These are phyloP conservation scores for Volucella inflata DNA, from an alignment of 2,888 invertebrate species.

Conservation along the genomic window DNA sequence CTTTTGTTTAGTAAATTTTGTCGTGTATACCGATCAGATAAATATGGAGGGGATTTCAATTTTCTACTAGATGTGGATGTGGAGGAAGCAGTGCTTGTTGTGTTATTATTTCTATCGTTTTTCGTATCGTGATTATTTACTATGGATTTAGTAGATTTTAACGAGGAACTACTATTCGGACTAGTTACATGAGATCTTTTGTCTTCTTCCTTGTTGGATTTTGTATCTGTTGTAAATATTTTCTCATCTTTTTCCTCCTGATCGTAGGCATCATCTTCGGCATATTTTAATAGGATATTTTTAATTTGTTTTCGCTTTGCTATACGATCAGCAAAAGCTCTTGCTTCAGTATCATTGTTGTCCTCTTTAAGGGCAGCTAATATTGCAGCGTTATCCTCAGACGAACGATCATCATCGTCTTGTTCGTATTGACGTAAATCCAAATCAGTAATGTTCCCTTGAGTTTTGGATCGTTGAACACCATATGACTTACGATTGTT, in stretches of 20 bases:
- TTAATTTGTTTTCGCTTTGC: conserved; percentile 92
- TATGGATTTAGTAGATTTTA: conserved; percentile 72
- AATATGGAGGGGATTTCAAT: conserved; percentile 62
- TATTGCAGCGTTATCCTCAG: conserved; percentile 86
- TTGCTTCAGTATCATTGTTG: conserved; percentile 84
- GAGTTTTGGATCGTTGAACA: conserved; percentile 78
- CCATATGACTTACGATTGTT: conserved; percentile 75
- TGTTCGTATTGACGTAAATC: conserved; percentile 82
- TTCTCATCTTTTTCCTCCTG: conserved; percentile 67
- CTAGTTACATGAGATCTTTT: conserved; percentile 74
- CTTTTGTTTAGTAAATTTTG: conserved; percentile 65
- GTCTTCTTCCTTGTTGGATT: conserved; percentile 78
- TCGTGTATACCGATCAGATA: conserved; percentile 64
- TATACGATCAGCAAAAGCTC: conserved; percentile 88
- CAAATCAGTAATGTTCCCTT: conserved; percentile 78
- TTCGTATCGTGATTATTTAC: conserved; percentile 77
- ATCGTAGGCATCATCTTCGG: conserved; percentile 89
- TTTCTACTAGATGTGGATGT: conserved; percentile 76
- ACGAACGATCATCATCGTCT: conserved; percentile 84
- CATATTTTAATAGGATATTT: conserved; percentile 93
- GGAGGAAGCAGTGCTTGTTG: conserved; percentile 81
- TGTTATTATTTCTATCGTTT: conserved; percentile 82
- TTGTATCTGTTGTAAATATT: conserved; percentile 80
- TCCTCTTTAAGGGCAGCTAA: conserved; percentile 82
- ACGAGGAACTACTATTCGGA: conserved; percentile 72